phyloP scores from a whole-genome alignment of 2,113 vertebrate genomes.

The Zosterops borbonicus region DNA sequence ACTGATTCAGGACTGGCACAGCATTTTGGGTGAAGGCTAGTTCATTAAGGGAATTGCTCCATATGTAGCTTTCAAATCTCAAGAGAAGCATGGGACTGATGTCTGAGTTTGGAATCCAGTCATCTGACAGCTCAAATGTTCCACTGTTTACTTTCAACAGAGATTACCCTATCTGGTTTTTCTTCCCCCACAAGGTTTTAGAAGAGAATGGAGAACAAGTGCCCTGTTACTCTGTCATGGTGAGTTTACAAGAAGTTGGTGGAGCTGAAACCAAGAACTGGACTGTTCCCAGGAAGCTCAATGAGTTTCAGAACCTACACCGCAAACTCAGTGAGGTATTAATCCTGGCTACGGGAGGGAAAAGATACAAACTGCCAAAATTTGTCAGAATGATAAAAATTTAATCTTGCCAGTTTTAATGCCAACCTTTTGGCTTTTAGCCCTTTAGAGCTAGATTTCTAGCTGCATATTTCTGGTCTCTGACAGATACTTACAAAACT shows the following conservation, averaged over 20 bases:
- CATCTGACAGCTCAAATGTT: background rate
- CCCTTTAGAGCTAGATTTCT: background rate
- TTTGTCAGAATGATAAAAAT: background rate
- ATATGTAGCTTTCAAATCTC: background rate
- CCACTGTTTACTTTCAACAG: background rate
- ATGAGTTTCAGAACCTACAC: conserved; percentile 94
- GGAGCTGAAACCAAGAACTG: conserved; percentile 85
- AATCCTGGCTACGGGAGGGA: background rate
- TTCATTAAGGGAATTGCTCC: background rate
- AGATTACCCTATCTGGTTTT: background rate
- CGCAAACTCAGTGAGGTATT: conserved; percentile 95
- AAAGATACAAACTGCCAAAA: background rate
- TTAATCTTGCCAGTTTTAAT: background rate
- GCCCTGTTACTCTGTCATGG: conserved; percentile 88
- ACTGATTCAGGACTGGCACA: background rate
- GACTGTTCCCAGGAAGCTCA: conserved; percentile 91
- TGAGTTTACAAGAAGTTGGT: conserved; percentile 86
- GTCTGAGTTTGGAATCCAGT: background rate
- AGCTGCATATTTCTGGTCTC: background rate
- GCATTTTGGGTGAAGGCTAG: background rate
- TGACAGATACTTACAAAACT: background rate
- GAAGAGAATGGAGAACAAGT: conserved; percentile 95
- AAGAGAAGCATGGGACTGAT: background rate
- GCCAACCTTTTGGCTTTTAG: background rate
- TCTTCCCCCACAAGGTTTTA: conserved; percentile 75